Evolutionary conservation across 2,113 vertebrate species (phyloP).

Genomic region (Motacilla tschutschensis): DNA sequence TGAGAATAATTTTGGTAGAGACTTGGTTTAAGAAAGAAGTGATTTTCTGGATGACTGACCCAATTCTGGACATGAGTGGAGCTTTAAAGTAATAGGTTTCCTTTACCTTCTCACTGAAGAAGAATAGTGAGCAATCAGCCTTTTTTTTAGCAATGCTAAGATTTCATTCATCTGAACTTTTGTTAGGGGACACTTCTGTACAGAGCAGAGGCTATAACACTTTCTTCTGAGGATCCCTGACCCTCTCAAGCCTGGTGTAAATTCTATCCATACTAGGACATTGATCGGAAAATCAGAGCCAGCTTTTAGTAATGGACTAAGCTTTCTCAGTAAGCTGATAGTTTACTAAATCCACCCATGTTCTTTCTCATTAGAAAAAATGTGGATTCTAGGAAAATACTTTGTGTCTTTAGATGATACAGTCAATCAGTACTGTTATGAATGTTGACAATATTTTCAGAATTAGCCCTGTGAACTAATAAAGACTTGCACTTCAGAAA

Average conservation of each 20-base stretch:
- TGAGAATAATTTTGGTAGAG: neutral
- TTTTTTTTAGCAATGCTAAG: neutral
- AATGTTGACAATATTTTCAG: neutral
- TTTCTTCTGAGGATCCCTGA: neutral
- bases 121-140: neutral
- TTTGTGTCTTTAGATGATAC: neutral
- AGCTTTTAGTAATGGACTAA: neutral
- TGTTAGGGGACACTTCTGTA: neutral
- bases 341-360: neutral
- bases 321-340: neutral
- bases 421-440: neutral
- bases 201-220: neutral
- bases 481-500: neutral
- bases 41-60: neutral
- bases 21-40: neutral
- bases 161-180: neutral
- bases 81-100: neutral
- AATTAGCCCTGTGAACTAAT: neutral
- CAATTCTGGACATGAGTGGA: neutral
- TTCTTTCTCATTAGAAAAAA: neutral
- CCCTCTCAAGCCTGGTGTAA: neutral
- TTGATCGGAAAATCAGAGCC: neutral
- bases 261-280: neutral
- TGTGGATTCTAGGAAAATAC: neutral
- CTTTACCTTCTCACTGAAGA: neutral